A percentile compares a stretch with the other conserved stretches of the same genome.
Conservation (phyloP, 2,888 invertebrate species). For the Lacanobia wlatinum region DNA sequence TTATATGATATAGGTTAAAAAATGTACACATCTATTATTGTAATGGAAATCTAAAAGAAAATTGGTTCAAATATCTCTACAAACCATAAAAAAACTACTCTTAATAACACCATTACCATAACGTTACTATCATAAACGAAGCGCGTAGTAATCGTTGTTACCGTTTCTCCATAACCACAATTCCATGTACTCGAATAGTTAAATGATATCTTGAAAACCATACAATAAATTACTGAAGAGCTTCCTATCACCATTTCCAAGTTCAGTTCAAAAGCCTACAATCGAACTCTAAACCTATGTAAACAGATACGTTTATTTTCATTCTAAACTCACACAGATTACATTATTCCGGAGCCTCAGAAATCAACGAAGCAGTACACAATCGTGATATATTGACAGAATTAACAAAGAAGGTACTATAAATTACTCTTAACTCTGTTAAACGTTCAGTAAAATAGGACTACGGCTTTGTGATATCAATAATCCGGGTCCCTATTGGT, state of each 20-base stretch:
- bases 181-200: background rate
- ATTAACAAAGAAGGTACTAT: constrained; percentile 51
- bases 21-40: too few species aligned
- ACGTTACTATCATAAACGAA: background rate
- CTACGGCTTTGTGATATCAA: constrained; percentile 52
- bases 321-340: constrained; percentile 33
- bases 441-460: constrained; percentile 41
- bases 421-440: constrained; percentile 57
- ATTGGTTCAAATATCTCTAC: background rate
- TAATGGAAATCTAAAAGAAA: too few species aligned
- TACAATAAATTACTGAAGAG: background rate
- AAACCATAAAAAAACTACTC: background rate
- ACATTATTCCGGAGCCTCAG: constrained; percentile 31
- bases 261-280: constrained; percentile 12
- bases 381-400: constrained; percentile 52
- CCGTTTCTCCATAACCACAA: background rate
- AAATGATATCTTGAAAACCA: background rate
- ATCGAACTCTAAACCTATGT: constrained; percentile 1
- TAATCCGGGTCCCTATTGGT: constrained; percentile 31
- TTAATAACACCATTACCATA: background rate
- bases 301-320: constrained; percentile 9
- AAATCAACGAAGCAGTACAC: constrained; percentile 37
- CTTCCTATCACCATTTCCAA: background rate
- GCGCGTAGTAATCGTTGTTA: background rate
- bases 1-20: too few species aligned